Percentiles rank a stretch among this genome's conserved stretches.
Conservation (phyloP, 2,888 invertebrate species). For the Pandemis cinnamomeana region DNA sequence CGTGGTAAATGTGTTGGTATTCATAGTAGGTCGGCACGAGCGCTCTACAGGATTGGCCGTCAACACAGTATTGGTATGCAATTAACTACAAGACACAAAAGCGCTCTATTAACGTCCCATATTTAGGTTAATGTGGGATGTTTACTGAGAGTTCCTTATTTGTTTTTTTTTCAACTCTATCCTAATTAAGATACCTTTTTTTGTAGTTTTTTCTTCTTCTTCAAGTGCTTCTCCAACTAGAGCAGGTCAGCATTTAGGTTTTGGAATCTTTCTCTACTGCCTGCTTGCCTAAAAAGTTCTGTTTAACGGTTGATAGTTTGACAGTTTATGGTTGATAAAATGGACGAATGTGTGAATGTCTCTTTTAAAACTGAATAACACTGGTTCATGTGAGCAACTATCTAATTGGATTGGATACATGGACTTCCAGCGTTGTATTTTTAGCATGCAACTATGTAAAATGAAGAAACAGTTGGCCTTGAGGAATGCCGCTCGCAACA, state of each 20-base stretch:
- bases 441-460: slow-evolving; percentile 40
- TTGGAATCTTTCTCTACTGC: too few species aligned
- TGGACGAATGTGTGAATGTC: not conserved
- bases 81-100: slow-evolving; percentile 15
- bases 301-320: too few species aligned
- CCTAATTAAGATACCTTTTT: not conserved
- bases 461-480: slow-evolving; percentile 73
- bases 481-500: slow-evolving; percentile 69
- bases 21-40: slow-evolving; percentile 53
- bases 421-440: not conserved
- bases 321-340: too few species aligned
- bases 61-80: slow-evolving; percentile 50
- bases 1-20: slow-evolving; percentile 4
- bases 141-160: not conserved
- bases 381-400: not conserved
- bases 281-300: too few species aligned
- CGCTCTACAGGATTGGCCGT: slow-evolving; percentile 45
- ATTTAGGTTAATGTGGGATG: not conserved
- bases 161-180: not conserved
- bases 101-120: slow-evolving; percentile 5
- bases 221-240: too few species aligned
- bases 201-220: not conserved
- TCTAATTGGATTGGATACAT: not conserved
- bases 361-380: not conserved
- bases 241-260: too few species aligned